A percentile compares a stretch with the other conserved stretches of the same genome.
phyloP scores from a whole-genome alignment of 2,113 vertebrate genomes.

The Mastomys natalensis region DNA sequence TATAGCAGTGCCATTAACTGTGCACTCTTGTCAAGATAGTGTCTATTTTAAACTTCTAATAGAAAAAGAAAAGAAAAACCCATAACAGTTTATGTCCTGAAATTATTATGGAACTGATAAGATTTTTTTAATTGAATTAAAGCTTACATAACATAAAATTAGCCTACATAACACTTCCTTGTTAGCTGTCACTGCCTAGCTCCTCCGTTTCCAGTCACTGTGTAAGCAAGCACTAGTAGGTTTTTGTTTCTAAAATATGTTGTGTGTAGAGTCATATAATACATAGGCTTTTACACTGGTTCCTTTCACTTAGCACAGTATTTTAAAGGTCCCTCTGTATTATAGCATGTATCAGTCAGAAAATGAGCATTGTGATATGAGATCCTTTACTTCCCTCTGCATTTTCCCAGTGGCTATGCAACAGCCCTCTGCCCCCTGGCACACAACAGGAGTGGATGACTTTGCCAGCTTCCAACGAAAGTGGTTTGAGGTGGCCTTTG shows the following conservation, averaged over 20 bases:
- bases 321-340: not conserved
- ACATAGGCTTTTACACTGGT: not conserved
- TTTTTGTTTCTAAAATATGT: slow-evolving; percentile 2
- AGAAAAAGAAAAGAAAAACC: not conserved
- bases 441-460: slow-evolving; percentile 93
- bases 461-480: slow-evolving; percentile 97
- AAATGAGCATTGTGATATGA: not conserved
- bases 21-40: not conserved
- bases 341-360: not conserved
- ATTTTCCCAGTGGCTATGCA: slow-evolving; percentile 84
- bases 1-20: not conserved
- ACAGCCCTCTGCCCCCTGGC: slow-evolving; percentile 89
- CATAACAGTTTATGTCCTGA: not conserved
- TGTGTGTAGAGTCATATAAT: not conserved
- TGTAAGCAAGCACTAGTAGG: not conserved
- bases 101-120: not conserved
- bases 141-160: not conserved
- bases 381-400: slow-evolving; percentile 45
- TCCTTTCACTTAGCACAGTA: not conserved
- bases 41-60: not conserved
- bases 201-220: not conserved
- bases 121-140: not conserved
- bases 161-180: not conserved
- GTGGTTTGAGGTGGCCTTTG: slow-evolving; percentile 98
- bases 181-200: not conserved